Percentiles rank a stretch among this genome's conserved stretches.
Evolutionary conservation across 2,113 vertebrate species (phyloP).

Genomic region (Hydrolagus affinis): DNA sequence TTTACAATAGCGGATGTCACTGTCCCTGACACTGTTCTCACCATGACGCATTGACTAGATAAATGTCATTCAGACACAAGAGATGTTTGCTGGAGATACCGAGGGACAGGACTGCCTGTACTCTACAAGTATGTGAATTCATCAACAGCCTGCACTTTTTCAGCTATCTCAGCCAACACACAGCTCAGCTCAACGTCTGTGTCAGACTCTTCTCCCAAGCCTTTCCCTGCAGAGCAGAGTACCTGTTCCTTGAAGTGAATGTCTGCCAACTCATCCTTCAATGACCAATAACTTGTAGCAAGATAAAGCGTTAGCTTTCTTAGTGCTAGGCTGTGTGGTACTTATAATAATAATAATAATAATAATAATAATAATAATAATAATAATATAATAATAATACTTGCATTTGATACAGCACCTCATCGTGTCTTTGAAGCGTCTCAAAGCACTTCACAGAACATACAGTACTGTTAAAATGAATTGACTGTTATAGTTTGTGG

Average conservation of each 20-base stretch:
- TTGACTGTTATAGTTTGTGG: no score
- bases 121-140: constrained; percentile 48
- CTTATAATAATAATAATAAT: no score
- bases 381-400: no score
- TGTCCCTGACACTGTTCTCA: background rate
- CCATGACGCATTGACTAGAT: background rate
- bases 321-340: no score
- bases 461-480: no score
- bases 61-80: background rate
- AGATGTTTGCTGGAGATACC: background rate
- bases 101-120: background rate
- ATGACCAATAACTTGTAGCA: constrained; percentile 57
- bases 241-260: constrained; percentile 55
- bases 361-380: no score
- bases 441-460: no score
- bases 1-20: background rate
- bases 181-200: constrained; percentile 50
- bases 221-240: constrained; percentile 53
- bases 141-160: constrained; percentile 47
- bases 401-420: no score
- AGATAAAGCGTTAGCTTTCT: background rate
- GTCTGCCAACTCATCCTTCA: constrained; percentile 56
- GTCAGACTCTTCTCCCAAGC: constrained; percentile 52
- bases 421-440: no score
- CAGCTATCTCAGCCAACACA: constrained; percentile 48